A percentile compares a stretch with the other conserved stretches of the same genome.
phyloP scores from a whole-genome alignment of 2,113 vertebrate genomes.

The Narcine bancroftii region DNA sequence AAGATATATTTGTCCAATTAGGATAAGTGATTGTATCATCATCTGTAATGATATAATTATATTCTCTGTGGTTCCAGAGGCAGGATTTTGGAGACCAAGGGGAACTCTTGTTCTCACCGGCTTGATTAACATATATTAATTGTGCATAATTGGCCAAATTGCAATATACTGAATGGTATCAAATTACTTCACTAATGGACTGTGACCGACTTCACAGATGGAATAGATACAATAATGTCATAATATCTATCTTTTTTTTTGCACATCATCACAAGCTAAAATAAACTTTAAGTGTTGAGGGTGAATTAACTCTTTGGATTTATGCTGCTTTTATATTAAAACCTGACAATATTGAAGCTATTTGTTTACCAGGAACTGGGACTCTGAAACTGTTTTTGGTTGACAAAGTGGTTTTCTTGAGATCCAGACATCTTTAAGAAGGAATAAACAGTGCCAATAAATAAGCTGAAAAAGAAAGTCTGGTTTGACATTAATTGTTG shows the following conservation, averaged over 20 bases:
- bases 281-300: background rate
- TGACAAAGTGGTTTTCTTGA: background rate
- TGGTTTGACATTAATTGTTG: background rate
- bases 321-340: background rate
- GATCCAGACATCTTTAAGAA: conserved; percentile 11
- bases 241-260: background rate
- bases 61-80: conserved; percentile 26
- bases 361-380: background rate
- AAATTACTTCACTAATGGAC: conserved; percentile 12
- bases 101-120: background rate
- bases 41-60: conserved; percentile 25
- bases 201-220: background rate
- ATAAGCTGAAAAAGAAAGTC: background rate
- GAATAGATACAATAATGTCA: background rate
- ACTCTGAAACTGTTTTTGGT: background rate
- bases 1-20: conserved; percentile 23
- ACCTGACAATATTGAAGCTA: background rate
- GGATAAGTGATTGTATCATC: conserved; percentile 1
- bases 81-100: conserved; percentile 4
- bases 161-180: background rate
- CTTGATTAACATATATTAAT: conserved; percentile 30
- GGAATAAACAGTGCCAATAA: background rate
- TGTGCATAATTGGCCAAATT: conserved; percentile 11
- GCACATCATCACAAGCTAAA: background rate
- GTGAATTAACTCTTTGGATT: background rate